Evolutionary conservation across 2,113 vertebrate species (phyloP).

Genomic region (Thinocorus orbignyianus): DNA sequence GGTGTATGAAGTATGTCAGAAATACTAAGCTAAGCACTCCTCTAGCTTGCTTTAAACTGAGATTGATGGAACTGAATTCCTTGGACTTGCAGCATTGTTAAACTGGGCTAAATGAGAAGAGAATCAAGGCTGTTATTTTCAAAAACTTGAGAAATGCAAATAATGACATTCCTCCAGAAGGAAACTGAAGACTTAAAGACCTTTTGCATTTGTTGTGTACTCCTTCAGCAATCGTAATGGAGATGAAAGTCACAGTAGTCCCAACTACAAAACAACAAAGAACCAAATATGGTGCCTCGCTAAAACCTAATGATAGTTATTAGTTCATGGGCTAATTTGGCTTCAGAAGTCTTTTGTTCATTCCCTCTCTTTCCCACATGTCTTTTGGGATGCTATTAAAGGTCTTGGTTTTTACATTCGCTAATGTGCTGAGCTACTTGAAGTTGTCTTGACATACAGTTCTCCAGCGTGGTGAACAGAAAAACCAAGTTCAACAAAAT

Average conservation of each 20-base stretch:
- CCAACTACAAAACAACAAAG: neutral
- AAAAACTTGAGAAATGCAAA: constrained; percentile 13
- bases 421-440: neutral
- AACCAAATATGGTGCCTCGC: neutral
- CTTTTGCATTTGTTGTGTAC: neutral
- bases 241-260: neutral
- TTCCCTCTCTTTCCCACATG: neutral
- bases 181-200: neutral
- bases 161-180: neutral
- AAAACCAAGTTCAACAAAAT: neutral
- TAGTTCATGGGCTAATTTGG: constrained; percentile 2
- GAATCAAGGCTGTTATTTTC: neutral
- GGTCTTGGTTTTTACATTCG: neutral
- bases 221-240: neutral
- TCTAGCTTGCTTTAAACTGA: neutral
- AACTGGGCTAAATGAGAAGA: neutral
- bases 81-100: neutral
- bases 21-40: neutral
- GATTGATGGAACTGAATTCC: neutral
- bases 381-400: constrained; percentile 2
- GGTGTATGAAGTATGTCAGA: neutral
- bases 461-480: neutral
- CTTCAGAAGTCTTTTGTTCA: neutral
- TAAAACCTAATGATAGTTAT: neutral
- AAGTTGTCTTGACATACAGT: neutral